Base-by-base conservation (phyloP, 1,140 invertebrate genomes). In the Lordiphosa mommai region DNA sequence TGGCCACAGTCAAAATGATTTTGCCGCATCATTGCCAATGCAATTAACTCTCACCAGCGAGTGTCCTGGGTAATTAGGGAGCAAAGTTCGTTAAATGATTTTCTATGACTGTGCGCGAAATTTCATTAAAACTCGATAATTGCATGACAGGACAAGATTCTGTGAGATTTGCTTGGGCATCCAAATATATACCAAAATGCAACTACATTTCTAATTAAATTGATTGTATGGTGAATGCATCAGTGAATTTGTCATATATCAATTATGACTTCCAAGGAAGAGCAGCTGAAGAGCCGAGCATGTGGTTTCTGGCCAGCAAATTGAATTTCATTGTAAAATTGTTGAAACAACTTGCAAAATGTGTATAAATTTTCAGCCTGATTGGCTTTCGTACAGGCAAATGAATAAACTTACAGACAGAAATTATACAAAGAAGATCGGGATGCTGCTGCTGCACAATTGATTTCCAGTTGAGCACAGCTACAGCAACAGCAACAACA, bases 61-160 rank as follows among this genome's bases (percentile, higher is more conserved):
- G 52, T 73, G 72, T 76, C 56, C 29, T 57, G 44, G 55, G 60
- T 82, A 79, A 79, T 79, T 79, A 80, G 76, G 57, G 40, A 57
- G 48, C 51, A 52, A 36, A 41, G 50, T 33, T 20, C 48, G 37
- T 65, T 60, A 61, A 61, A 82, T 69, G 53, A 56, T 52, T 63
- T 71, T 59, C 60, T 55, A 79, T 71, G 74, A 80, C 74, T 70
- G 51, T 29, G 74, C 76, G 70, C 41, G 55, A 82, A 84, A 68
- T 84, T 84, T 82, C 72, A 82, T 82, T 82, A 82, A 80, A 80
- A 84, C 61, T 82, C 66, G 61, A 82, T 82, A 82, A 82, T 84
- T 84, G 76, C 76, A 76, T 82, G 76, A 82, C 77, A 74, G 56
- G 60, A 76, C 76, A 79, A 64, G 74, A 71, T 80, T 70, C 63